Percentiles rank a stretch among this genome's conserved stretches.
Evolutionary conservation across 2,113 vertebrate genomes (phyloP).

Genomic region (Prionailurus viverrinus): DNA sequence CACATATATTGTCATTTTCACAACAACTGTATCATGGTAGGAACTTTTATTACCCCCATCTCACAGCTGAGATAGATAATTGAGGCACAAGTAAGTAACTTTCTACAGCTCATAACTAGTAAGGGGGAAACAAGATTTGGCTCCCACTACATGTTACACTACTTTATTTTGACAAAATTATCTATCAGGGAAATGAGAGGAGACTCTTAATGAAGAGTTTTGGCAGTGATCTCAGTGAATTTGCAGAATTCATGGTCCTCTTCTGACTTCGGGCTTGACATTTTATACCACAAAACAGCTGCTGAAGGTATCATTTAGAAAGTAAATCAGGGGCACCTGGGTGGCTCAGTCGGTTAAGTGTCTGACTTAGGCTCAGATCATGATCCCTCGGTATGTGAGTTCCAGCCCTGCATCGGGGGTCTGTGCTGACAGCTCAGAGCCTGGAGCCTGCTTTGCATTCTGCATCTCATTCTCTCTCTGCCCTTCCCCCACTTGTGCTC

Average conservation of each 20-base stretch:
- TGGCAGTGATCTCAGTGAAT: background rate
- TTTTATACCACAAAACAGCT: slow-evolving; percentile 29
- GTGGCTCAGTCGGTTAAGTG: too few relatives aligned
- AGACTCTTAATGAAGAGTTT: background rate
- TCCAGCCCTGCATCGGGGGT: too few relatives aligned
- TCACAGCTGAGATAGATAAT: background rate
- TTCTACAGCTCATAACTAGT: background rate
- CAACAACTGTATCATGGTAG: background rate
- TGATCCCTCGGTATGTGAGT: too few relatives aligned
- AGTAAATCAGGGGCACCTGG: background rate
- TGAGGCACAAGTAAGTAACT: background rate
- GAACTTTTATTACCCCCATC: background rate
- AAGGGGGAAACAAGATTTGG: background rate
- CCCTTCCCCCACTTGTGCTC: too few relatives aligned
- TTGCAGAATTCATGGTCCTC: background rate
- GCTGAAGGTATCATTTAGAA: background rate
- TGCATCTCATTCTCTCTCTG: too few relatives aligned
- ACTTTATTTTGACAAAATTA: background rate
- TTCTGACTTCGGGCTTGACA: background rate
- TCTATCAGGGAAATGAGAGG: background rate
- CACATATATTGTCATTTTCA: background rate
- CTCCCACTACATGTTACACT: background rate
- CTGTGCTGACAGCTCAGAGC: too few relatives aligned
- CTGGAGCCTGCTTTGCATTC: too few relatives aligned
- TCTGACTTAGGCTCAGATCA: too few relatives aligned